These are phyloP conservation scores for Heliconius ethilla DNA, from an alignment of 2,888 invertebrate species.

Conservation along the genomic window DNA sequence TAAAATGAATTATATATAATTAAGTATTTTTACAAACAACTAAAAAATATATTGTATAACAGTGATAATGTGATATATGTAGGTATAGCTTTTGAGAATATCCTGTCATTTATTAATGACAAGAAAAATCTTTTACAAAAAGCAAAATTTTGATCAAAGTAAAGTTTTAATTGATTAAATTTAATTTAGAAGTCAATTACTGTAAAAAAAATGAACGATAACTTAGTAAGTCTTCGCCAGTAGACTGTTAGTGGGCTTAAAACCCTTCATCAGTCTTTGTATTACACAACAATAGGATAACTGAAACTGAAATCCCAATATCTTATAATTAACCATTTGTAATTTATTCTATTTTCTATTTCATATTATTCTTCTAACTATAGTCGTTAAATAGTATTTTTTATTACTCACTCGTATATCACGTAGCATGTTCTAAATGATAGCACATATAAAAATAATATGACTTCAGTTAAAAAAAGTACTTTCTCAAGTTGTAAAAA, in stretches of 20 bases:
- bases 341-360: slow-evolving; percentile 36
- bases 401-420: slow-evolving; percentile 13
- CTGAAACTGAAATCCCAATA: slow-evolving; percentile 39
- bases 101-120: not conserved
- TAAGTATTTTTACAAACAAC: no score
- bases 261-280: slow-evolving; percentile 34
- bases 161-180: not conserved
- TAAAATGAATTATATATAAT: no score
- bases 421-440: not conserved
- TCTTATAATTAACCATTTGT: slow-evolving; percentile 19
- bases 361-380: slow-evolving; percentile 6
- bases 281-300: slow-evolving; percentile 38
- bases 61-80: no score
- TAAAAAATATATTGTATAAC: no score
- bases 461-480: slow-evolving; percentile 18
- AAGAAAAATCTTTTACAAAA: no score
- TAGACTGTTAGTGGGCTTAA: slow-evolving; percentile 12
- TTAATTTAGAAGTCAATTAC: not conserved
- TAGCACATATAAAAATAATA: slow-evolving; percentile 12
- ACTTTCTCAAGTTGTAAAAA: slow-evolving; percentile 28
- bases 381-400: not conserved
- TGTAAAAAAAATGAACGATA: slow-evolving; percentile 6
- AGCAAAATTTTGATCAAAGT: not conserved
- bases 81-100: not conserved
- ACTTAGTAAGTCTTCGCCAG: slow-evolving; percentile 23